Evolutionary conservation across 2,113 vertebrate species (phyloP), one percentile per base, ranked within the genome.

Genomic region (Cheirogaleus medius): DNA sequence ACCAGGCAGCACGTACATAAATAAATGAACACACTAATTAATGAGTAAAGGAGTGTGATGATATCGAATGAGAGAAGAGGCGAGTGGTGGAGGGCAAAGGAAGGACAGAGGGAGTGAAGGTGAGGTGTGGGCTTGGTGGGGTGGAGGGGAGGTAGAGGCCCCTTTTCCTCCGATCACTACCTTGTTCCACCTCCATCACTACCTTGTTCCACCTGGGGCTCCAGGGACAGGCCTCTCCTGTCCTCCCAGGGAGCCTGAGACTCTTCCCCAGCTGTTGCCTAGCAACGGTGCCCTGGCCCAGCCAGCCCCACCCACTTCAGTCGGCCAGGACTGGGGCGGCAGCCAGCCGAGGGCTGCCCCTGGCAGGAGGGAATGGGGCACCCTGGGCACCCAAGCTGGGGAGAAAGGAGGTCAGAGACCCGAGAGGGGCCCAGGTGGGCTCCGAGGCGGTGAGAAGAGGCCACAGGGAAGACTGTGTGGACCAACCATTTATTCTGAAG

Each of bases 231-330:
- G 63, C 39, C 90, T 29, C 68, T 47, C 23, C n/a, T 87, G 14
- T 44, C 60, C 49, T 68, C 49, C 37, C 44, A 74, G 81, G 83
- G 66, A 94, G 49, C 84, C 80, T 21, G 82, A 82, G 94, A 86
- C 52, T 69, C 90, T 42, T 76, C 47, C 34, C 82, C 82, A 73
- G 63, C 76, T 17, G 63, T 94, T 91, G 95, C 96, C 47, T 97
- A 89, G 95, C 95, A 97, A 95, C 63, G 63, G 42, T 68, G 77
- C 73, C 86, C 94, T 88, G 10, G 5, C 25, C 71, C 20, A 1
- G 56, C 44, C 37, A 23, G 58, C 82, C 82, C 96, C 7, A 0
- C 90, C 81, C 54, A 13, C 74, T 44, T 34, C n/a, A 52, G 63
- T 52, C 1, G 9, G 27, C 73, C 71, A 34, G n/a, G 54, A 39